Conservation (phyloP, 53 echinoderm and acorn worm genomes). For the Patiria pectinifera region DNA sequence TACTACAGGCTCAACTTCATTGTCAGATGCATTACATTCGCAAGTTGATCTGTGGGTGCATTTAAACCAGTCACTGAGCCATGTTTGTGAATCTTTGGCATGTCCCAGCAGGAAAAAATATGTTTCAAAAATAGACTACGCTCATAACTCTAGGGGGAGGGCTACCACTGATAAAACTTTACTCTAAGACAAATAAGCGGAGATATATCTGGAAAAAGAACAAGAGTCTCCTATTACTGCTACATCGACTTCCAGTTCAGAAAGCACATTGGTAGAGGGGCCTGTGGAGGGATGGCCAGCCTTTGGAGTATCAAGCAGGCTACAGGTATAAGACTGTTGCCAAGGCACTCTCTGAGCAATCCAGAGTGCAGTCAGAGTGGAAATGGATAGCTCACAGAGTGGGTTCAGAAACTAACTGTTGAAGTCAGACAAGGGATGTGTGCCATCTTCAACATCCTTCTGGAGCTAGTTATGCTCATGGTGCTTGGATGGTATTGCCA, state of each 20-base stretch:
- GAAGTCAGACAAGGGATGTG: slow-evolving; percentile 26
- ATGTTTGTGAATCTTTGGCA: too few species aligned
- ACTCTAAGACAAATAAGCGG: slow-evolving; percentile 26
- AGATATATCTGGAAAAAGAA: slow-evolving; percentile 32
- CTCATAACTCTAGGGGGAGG: slow-evolving; percentile 7
- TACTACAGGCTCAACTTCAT: too few species aligned
- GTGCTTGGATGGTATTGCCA: background rate
- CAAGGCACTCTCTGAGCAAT: slow-evolving; percentile 22
- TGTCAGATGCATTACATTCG: too few species aligned
- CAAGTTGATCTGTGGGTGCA: too few species aligned
- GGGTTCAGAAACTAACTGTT: background rate
- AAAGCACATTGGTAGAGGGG: slow-evolving; percentile 25
- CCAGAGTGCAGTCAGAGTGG: slow-evolving; percentile 27
- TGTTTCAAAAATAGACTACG: too few species aligned
- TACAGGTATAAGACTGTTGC: slow-evolving; percentile 17
- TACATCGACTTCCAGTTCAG: too few species aligned
- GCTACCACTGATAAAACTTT: slow-evolving; percentile 31
- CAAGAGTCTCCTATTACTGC: background rate
- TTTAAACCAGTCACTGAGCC: too few species aligned
- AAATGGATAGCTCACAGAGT: background rate
- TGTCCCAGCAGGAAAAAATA: too few species aligned
- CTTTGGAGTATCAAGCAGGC: slow-evolving; percentile 17
- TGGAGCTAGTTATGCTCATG: slow-evolving; percentile 35
- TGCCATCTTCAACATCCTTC: slow-evolving; percentile 53
- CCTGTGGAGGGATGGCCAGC: slow-evolving; percentile 9